Conservation (phyloP, 1,140 invertebrate species). For the Batillaria attramentaria region DNA sequence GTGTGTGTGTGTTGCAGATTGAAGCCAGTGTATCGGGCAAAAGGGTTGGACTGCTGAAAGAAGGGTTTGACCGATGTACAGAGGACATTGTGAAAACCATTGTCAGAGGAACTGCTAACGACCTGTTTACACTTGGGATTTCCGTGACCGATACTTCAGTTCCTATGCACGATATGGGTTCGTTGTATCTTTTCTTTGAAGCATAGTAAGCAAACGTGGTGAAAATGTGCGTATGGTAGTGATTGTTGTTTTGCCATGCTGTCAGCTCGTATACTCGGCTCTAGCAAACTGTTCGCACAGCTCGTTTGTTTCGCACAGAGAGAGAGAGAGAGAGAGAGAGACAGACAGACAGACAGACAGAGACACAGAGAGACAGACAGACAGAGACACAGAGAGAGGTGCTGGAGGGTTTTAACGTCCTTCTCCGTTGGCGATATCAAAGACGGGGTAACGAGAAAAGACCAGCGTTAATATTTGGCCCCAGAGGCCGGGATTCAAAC, state of each 20-base stretch:
- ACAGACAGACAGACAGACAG: not conserved
- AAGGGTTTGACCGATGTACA: slow-evolving; percentile 53
- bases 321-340: not conserved
- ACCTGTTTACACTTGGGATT: not conserved
- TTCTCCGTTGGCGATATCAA: no score
- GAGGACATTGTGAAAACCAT: not conserved
- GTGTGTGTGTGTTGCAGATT: slow-evolving; percentile 34
- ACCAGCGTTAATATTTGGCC: no score
- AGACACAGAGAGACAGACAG: not conserved
- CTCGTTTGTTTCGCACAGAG: not conserved
- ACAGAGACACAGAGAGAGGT: not conserved
- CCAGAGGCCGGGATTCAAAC: no score
- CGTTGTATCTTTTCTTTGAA: no score
- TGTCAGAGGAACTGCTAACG: not conserved
- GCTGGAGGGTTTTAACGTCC: not conserved
- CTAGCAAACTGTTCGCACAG: not conserved
- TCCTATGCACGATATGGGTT: slow-evolving; percentile 1
- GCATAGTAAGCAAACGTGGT: no score
- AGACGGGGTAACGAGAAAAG: no score
- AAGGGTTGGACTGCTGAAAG: slow-evolving; percentile 53
- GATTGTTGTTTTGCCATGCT: not conserved
- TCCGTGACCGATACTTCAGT: not conserved
- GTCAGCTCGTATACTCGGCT: not conserved
- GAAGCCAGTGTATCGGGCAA: slow-evolving; percentile 41
- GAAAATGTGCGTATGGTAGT: no score